Conservation (phyloP, 2,888 invertebrate species). For the Sphaerophoria rueppellii region DNA sequence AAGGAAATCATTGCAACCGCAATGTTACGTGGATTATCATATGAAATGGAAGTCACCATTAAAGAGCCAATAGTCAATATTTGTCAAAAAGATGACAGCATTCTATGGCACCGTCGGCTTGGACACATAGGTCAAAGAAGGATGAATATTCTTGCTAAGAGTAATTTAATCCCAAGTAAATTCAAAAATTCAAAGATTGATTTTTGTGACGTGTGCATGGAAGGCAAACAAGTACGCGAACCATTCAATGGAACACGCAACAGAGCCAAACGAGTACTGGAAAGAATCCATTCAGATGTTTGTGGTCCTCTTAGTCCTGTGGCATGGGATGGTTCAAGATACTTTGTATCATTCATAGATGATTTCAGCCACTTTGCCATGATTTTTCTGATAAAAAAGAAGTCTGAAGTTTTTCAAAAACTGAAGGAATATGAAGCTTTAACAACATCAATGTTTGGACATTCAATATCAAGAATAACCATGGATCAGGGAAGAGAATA, state of each 20-base stretch:
- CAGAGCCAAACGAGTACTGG: background rate
- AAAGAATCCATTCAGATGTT: conserved; percentile 61
- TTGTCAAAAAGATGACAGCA: background rate
- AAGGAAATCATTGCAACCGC: background rate
- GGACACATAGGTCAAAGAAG: background rate
- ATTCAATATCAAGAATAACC: no score
- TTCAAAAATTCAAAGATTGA: background rate
- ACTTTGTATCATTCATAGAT: background rate
- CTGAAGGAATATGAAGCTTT: background rate
- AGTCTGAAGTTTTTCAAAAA: background rate
- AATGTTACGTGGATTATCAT: background rate
- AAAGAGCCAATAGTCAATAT: background rate
- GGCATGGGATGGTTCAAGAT: conserved; percentile 18
- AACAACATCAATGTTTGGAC: background rate
- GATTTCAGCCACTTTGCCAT: background rate
- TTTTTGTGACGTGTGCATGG: conserved; percentile 1
- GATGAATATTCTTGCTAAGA: background rate
- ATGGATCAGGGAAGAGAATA: background rate
- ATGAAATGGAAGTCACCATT: background rate
- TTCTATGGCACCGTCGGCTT: background rate
- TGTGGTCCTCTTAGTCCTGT: conserved; percentile 44
- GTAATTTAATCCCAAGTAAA: background rate
- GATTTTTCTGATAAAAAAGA: background rate
- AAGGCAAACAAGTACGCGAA: conserved; percentile 43
- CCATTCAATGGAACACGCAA: conserved; percentile 34